Base-by-base conservation (phyloP, 2,888 invertebrate genomes). In the Rhingia campestris region DNA sequence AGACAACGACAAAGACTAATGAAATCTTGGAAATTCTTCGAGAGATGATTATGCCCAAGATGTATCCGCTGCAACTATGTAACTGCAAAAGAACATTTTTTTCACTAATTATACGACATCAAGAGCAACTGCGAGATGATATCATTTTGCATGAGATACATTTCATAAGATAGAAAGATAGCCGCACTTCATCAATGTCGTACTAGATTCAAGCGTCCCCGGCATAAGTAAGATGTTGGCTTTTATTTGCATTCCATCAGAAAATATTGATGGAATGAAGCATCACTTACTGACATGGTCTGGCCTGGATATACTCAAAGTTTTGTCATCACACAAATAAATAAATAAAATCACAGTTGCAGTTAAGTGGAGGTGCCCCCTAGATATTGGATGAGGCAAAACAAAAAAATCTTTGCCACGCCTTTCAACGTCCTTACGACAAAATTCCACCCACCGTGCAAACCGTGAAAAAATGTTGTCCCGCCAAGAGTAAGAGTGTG, bases 31-130 rank as follows among this genome's bases (percentile, higher is more conserved):
- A 6, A 3, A 39, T 56, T 22, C 37, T 58, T 5, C 14, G 10
- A 22, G 58, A 59, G 30, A 12, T 59, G 43, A 59, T 59, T 33
- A 59, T 43, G 43, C 43, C 43, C 59, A 43, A 59, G 43, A 59
- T 59, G 32, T 59, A 6, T 59, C 59, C 22, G 2, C 1, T 33
- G 59, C 59, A 45, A 43, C 59, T 43, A 59, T 59, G 43, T 59
- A 59, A 3, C 32, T 7, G 22, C 6, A 12, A 12, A 12, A 22
- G 22, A 12, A 45, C n/a, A 45, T 6, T 45, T 45, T 45, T n/a
- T 12, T 45, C 6, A 12, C n/a, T 45, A 45, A 45, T 45, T 12
- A 12, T 12, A 5, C 12, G 6, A 12, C 12, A 43, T 6, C 43
- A 43, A 43, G 12, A 5, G 43, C 43, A 43, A 43, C n/a, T 5